These are phyloP conservation scores for Oegoconia quadripuncta DNA, from an alignment of 2,888 invertebrate species.

Conservation along the genomic window DNA sequence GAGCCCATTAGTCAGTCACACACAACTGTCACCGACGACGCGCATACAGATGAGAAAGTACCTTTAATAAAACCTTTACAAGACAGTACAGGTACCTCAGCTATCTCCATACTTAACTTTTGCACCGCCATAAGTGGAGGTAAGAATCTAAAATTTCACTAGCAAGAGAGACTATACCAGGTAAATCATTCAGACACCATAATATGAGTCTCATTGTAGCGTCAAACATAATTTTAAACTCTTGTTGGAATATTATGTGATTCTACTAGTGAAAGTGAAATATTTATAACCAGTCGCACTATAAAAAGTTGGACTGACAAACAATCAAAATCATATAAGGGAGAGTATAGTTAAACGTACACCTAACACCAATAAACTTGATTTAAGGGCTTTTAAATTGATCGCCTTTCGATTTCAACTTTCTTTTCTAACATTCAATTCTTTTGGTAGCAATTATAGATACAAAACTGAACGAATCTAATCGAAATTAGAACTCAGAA, in stretches of 20 bases:
- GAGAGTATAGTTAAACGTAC: constrained; percentile 35
- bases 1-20: constrained; percentile 58
- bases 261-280: constrained; percentile 53
- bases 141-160: constrained; percentile 6
- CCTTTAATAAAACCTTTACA: constrained; percentile 29
- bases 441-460: constrained; percentile 27
- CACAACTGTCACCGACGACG: constrained; percentile 30
- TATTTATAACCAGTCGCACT: constrained; percentile 40
- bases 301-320: constrained; percentile 37
- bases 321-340: constrained; percentile 39
- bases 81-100: constrained; percentile 11
- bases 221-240: constrained; percentile 24
- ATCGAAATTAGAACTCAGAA: constrained; percentile 27
- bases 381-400: constrained; percentile 64
- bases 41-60: constrained; percentile 52
- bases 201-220: constrained; percentile 1
- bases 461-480: constrained; percentile 21
- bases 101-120: not conserved
- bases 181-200: constrained; percentile 6
- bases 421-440: constrained; percentile 48
- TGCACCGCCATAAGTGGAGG: not conserved
- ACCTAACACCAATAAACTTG: constrained; percentile 44
- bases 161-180: no score
- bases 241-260: no score
- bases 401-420: constrained; percentile 49